Conservation (phyloP, 2,113 vertebrate species). For the Chloebia gouldiae region DNA sequence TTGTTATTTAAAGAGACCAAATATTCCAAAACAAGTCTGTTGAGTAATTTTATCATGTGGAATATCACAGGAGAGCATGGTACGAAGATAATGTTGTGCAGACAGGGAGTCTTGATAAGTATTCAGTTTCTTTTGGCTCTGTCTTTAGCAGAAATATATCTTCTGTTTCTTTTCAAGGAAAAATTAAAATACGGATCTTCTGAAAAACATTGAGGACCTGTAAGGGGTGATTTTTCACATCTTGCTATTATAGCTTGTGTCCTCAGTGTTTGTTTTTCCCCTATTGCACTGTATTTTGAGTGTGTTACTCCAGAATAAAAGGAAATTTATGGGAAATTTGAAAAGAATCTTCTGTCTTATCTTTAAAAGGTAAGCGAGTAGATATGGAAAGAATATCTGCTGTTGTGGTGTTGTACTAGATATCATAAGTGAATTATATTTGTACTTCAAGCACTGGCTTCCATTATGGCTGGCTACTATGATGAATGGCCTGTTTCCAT, state of each 20-base stretch:
- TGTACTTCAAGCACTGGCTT: neutral
- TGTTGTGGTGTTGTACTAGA: neutral
- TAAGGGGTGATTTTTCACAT: neutral
- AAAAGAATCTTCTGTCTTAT: neutral
- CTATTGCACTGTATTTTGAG: neutral
- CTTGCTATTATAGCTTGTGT: neutral
- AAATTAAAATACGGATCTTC: neutral
- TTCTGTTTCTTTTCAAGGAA: neutral
- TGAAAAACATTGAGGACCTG: neutral
- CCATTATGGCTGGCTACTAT: neutral
- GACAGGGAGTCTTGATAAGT: neutral
- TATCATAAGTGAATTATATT: neutral
- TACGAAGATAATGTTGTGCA: neutral
- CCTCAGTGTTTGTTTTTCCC: neutral
- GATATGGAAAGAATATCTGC: neutral
- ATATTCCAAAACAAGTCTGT: neutral
- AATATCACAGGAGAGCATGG: neutral
- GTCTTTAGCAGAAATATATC: neutral
- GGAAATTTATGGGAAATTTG: neutral
- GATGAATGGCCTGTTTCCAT: neutral
- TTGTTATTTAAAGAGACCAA: neutral
- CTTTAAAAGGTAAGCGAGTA: neutral
- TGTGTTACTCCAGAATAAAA: neutral
- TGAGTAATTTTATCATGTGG: neutral
- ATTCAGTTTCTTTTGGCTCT: neutral